phyloP scores from a whole-genome alignment of 2,113 vertebrate genomes.

The Desmodus rotundus region DNA sequence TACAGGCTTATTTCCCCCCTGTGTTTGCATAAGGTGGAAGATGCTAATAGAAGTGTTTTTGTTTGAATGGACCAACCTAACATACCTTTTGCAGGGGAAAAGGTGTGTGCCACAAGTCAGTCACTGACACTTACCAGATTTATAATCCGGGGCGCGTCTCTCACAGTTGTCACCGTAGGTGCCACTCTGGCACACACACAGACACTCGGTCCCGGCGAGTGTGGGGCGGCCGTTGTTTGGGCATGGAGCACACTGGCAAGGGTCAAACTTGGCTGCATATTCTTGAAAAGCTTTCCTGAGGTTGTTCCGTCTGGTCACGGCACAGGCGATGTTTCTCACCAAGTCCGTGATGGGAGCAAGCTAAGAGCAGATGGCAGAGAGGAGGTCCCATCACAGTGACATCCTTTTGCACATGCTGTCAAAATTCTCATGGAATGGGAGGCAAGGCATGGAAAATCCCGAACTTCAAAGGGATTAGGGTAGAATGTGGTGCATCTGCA shows the following conservation, averaged over 20 bases:
- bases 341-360: constrained; percentile 85
- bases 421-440: background rate
- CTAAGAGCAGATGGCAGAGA: constrained; percentile 67
- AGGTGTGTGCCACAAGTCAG: rapidly evolving
- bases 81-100: background rate
- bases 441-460: background rate
- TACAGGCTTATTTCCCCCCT: background rate
- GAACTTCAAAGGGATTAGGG: background rate
- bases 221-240: constrained; percentile 86
- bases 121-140: constrained; percentile 79
- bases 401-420: no score
- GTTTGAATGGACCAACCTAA: background rate
- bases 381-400: background rate
- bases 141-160: constrained; percentile 81
- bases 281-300: constrained; percentile 86
- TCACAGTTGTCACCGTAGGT: constrained; percentile 90
- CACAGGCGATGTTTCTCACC: constrained; percentile 88
- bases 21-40: background rate
- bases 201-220: constrained; percentile 86
- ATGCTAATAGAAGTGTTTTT: background rate
- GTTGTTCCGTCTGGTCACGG: constrained; percentile 87
- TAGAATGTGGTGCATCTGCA: background rate
- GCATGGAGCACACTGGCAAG: constrained; percentile 88
- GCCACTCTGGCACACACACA: constrained; percentile 89
- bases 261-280: constrained; percentile 84